These are phyloP conservation scores for Puntigrus tetrazona DNA, from an alignment of 2,113 vertebrate species.

Conservation along the genomic window DNA sequence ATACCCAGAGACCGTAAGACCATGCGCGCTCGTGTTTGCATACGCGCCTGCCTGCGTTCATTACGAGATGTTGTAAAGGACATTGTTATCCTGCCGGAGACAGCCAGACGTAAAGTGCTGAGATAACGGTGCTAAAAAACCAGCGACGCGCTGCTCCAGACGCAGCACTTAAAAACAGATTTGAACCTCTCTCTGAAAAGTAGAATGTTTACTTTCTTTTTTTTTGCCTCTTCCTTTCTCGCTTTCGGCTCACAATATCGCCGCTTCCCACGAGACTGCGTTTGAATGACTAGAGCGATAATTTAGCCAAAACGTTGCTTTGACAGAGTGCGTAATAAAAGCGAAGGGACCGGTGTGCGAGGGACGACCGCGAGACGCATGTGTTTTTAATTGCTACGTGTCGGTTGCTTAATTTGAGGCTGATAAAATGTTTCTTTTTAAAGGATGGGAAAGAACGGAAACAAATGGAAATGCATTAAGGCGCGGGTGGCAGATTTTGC, in stretches of 20 bases:
- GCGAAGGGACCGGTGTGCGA: conserved; percentile 35
- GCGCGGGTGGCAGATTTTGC: conserved; percentile 44
- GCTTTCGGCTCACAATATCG: background rate
- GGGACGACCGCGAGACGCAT: conserved; percentile 28
- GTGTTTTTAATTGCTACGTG: conserved; percentile 45
- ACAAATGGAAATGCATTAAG: conserved; percentile 42
- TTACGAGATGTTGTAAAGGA: conserved; percentile 12
- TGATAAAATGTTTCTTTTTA: conserved; percentile 45
- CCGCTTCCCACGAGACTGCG: conserved; percentile 10
- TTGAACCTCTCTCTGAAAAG: background rate
- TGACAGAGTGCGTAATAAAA: conserved; percentile 49
- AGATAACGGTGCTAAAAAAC: background rate
- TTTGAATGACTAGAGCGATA: conserved; percentile 32
- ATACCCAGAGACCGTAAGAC: conserved; percentile 10
- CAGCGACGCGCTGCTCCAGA: background rate
- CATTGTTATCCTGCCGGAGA: background rate
- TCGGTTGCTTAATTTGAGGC: conserved; percentile 50
- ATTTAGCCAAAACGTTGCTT: conserved; percentile 27
- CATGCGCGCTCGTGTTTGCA: background rate
- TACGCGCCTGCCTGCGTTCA: conserved; percentile 11
- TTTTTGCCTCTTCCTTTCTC: background rate
- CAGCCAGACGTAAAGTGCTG: background rate
- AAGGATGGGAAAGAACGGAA: conserved; percentile 23
- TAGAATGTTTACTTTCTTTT: conserved; percentile 17
- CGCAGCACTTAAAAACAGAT: conserved; percentile 7